Conservation (phyloP, 2,888 invertebrate genomes). For the Geophilus truncorum region DNA sequence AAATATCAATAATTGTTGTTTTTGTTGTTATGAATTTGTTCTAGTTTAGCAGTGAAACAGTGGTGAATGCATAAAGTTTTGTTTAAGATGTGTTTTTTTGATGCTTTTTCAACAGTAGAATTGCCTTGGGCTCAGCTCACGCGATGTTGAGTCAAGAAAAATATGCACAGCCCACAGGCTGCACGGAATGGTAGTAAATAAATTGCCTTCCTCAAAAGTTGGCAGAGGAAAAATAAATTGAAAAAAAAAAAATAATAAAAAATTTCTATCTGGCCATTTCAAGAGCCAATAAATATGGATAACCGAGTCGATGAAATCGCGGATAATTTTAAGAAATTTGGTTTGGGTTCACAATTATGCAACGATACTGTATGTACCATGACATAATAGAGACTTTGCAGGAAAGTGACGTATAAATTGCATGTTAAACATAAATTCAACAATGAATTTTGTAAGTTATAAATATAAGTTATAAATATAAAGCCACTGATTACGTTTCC, state of each 20-base stretch:
- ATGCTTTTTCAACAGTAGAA: neutral
- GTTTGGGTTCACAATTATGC: too few relatives aligned
- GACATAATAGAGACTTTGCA: too few relatives aligned
- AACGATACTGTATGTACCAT: too few relatives aligned
- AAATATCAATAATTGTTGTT: too few relatives aligned
- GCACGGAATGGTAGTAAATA: slow-evolving; percentile 23
- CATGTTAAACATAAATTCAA: too few relatives aligned
- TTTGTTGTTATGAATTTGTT: neutral
- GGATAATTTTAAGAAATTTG: too few relatives aligned
- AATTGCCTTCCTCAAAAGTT: slow-evolving; percentile 14
- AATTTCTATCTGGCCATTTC: neutral
- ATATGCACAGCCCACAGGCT: slow-evolving; percentile 25
- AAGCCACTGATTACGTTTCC: too few relatives aligned
- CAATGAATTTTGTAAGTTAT: too few relatives aligned
- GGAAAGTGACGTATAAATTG: too few relatives aligned
- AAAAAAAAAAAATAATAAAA: neutral
- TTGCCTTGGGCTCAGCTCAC: slow-evolving; percentile 1
- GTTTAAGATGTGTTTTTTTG: neutral
- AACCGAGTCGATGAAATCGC: neutral
- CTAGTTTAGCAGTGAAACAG: neutral
- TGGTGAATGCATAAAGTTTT: neutral
- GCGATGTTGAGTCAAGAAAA: slow-evolving; percentile 25
- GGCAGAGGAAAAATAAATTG: neutral
- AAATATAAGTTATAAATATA: too few relatives aligned
- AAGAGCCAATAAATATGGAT: neutral